Evolutionary conservation across 92 coral and sea anemone genomes (phyloP).

Genomic region (Isaurus tuberculatus): DNA sequence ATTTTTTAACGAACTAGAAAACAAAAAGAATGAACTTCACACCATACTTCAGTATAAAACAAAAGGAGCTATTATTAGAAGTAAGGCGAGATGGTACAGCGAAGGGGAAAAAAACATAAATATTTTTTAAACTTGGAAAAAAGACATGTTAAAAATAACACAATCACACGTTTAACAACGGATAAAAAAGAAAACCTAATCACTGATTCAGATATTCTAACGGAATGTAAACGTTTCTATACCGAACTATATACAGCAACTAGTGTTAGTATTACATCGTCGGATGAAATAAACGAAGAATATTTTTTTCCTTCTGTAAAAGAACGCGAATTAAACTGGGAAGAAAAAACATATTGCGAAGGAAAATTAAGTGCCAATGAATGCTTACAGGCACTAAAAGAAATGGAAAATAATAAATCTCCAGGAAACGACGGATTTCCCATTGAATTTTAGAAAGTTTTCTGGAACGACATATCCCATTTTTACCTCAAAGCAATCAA

Average conservation of each 20-base stretch:
- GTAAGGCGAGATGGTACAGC: constrained; percentile 21
- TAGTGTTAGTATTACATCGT: background rate
- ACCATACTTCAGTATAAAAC: constrained; percentile 41
- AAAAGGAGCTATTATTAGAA: constrained; percentile 15
- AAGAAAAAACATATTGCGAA: constrained; percentile 8
- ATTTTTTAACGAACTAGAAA: background rate
- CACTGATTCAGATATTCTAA: constrained; percentile 26
- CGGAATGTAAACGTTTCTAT: constrained; percentile 31
- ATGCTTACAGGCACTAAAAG: constrained; percentile 30
- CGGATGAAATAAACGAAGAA: background rate
- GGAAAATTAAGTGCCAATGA: constrained; percentile 12
- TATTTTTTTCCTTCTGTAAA: background rate
- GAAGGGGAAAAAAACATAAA: background rate
- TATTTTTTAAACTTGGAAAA: background rate
- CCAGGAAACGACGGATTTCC: constrained; percentile 37
- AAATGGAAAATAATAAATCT: constrained; percentile 15
- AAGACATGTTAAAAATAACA: constrained; percentile 16
- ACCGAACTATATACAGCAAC: too few species aligned
- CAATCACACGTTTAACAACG: constrained; percentile 4
- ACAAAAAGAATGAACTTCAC: constrained; percentile 34
- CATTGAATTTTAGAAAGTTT: too few species aligned
- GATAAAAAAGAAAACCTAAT: constrained; percentile 2
- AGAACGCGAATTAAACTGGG: constrained; percentile 11
- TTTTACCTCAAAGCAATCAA: background rate
- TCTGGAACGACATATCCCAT: constrained; percentile 23